Evolutionary conservation across 2,797 vertebrate species (phyloP), one percentile per base, ranked within the genome.

Genomic region (Diplodus sargus): DNA sequence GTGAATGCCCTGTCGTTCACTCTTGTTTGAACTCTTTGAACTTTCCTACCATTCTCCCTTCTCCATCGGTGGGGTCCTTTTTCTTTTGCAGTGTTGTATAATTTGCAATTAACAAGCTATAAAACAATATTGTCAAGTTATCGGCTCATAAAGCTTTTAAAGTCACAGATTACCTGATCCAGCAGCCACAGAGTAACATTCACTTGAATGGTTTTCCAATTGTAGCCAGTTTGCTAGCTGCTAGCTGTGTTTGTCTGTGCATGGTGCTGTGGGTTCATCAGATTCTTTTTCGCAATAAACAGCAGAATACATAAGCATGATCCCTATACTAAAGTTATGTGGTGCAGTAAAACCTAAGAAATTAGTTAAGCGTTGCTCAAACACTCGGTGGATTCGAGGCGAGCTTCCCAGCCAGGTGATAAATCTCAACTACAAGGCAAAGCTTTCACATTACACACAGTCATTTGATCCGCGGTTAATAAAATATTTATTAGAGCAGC

Each of bases 401-500:
- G n/a, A 61, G 2, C 6, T 23, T 45, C 59, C 39, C 59, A 2
- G 14, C 9, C 57, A 3, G 18, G 34, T 22, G 34, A 60, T 60
- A 22, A 42, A 60, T 42, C 58, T 60, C 34, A 42, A 45, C 59
- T 45, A 42, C 59, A 42, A 22, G 59, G n/a, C 7, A 10, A 42
- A 22, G 3, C 22, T 62, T 25, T 62, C 42, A 62, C 43, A 13
- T 49, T 49, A 49, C 61, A 49, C 23, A 6, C 10, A 25, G 60
- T 30, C 14, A 62, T 47, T 23, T 45, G 60, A 49, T 64, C 62
- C 12, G 12, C 12, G 39, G 64, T 66, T 53, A 53, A 66, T 39
- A 52, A 42, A 53, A 42, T 54, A 54, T 67, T 42, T 54, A 54
- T 42, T 17, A 42, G 49, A 53, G 49, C n/a, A 25, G 51, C 15